Evolutionary conservation across 2,113 vertebrate genomes (phyloP).

Genomic region (Ictalurus punctatus): DNA sequence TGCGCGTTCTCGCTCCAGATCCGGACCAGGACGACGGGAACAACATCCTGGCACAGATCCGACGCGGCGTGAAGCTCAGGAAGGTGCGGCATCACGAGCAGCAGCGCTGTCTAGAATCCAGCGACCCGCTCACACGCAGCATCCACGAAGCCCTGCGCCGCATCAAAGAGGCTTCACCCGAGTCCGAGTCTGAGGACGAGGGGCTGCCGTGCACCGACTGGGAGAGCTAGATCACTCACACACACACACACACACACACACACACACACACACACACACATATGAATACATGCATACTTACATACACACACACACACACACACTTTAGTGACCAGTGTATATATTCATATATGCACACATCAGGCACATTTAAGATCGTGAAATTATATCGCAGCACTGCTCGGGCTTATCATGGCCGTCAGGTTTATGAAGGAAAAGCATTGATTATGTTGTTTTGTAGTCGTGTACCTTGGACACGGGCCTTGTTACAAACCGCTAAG

Average conservation of each 20-base stretch:
- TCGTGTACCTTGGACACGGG: not conserved
- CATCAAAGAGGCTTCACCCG: conserved; percentile 97
- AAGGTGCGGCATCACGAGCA: conserved; percentile 87
- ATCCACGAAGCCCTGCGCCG: conserved; percentile 94
- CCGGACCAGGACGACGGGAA: conserved; percentile 90
- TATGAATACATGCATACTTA: not conserved
- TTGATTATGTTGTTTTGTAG: conserved; percentile 15
- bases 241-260: conserved; percentile 19
- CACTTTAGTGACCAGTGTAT: not conserved
- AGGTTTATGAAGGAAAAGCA: conserved; percentile 8
- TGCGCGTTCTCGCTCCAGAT: conserved; percentile 88
- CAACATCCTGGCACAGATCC: conserved; percentile 98
- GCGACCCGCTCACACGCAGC: conserved; percentile 92
- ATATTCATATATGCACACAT: conserved; percentile 29
- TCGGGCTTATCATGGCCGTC: not conserved
- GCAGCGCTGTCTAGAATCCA: conserved; percentile 79
- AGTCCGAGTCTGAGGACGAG: conserved; percentile 96
- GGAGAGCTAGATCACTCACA: conserved; percentile 80
- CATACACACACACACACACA: not conserved
- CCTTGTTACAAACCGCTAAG: not conserved
- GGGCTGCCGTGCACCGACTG: conserved; percentile 89
- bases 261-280: not conserved
- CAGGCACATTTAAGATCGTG: not conserved
- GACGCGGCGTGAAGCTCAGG: conserved; percentile 92
- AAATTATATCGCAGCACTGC: conserved; percentile 13